phyloP scores from a whole-genome alignment of 2,888 invertebrate genomes.

The Lochmaea capreae region DNA sequence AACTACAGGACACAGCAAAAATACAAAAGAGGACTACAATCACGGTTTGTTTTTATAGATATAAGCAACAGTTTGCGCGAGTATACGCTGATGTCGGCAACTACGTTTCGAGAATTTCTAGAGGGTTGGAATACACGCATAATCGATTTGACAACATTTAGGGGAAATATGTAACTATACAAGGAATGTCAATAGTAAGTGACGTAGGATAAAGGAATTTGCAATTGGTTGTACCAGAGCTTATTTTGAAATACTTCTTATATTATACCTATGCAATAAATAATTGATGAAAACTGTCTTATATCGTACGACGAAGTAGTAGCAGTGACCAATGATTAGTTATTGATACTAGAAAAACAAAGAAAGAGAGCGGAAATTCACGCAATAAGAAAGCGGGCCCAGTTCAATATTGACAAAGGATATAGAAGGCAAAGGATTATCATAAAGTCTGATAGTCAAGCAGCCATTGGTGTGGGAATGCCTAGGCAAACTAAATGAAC shows the following conservation, averaged over 20 bases:
- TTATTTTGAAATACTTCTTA: background rate
- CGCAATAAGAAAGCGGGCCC: too few relatives aligned
- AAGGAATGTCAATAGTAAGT: background rate
- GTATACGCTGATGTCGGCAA: slow-evolving; percentile 43
- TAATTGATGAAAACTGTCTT: background rate
- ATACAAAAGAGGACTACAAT: slow-evolving; percentile 47
- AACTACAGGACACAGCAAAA: slow-evolving; percentile 47
- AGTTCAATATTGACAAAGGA: too few relatives aligned
- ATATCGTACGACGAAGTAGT: too few relatives aligned
- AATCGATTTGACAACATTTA: slow-evolving; percentile 33
- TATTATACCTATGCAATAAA: background rate
- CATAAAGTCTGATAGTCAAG: too few relatives aligned
- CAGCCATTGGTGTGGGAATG: too few relatives aligned
- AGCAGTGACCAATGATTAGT: too few relatives aligned
- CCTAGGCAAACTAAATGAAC: too few relatives aligned
- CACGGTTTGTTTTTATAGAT: slow-evolving; percentile 39
- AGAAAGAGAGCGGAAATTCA: too few relatives aligned
- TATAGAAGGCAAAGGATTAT: too few relatives aligned
- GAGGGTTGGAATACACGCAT: slow-evolving; percentile 31
- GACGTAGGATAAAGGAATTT: background rate
- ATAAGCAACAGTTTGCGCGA: slow-evolving; percentile 46
- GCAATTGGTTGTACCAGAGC: background rate
- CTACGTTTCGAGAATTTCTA: slow-evolving; percentile 39
- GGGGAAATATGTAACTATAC: slow-evolving; percentile 13
- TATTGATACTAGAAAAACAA: too few relatives aligned